Evolutionary conservation across 2,113 vertebrate species (phyloP).

Genomic region (Melanerpes aurifrons): DNA sequence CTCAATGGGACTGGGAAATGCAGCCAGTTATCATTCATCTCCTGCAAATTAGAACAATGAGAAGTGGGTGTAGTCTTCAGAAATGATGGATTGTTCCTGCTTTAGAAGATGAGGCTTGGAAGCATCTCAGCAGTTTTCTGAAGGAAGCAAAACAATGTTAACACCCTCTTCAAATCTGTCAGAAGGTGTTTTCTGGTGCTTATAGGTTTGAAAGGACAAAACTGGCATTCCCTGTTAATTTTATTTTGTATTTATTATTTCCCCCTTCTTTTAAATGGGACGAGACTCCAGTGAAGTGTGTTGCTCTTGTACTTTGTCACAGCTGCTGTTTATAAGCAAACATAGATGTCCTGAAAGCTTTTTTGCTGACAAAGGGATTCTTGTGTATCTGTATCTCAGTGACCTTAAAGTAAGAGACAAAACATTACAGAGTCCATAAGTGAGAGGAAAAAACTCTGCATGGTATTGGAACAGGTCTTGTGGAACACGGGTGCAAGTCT

Average conservation of each 20-base stretch:
- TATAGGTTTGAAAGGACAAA: neutral
- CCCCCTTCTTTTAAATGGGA: neutral
- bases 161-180: neutral
- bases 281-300: neutral
- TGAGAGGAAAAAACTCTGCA: neutral
- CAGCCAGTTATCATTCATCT: constrained; percentile 25
- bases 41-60: constrained; percentile 12
- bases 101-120: neutral
- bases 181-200: neutral
- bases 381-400: neutral
- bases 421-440: neutral
- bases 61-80: neutral
- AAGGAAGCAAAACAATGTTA: neutral
- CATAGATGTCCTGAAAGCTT: neutral
- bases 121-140: neutral
- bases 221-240: neutral
- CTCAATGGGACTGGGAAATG: neutral
- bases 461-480: neutral
- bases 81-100: neutral
- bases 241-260: neutral
- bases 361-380: neutral
- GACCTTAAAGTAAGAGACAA: neutral
- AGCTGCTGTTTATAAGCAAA: neutral
- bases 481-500: neutral
- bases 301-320: neutral